These are phyloP conservation scores for Poeciliopsis turneri DNA, from an alignment of 2,797 vertebrate species.

Conservation along the genomic window DNA sequence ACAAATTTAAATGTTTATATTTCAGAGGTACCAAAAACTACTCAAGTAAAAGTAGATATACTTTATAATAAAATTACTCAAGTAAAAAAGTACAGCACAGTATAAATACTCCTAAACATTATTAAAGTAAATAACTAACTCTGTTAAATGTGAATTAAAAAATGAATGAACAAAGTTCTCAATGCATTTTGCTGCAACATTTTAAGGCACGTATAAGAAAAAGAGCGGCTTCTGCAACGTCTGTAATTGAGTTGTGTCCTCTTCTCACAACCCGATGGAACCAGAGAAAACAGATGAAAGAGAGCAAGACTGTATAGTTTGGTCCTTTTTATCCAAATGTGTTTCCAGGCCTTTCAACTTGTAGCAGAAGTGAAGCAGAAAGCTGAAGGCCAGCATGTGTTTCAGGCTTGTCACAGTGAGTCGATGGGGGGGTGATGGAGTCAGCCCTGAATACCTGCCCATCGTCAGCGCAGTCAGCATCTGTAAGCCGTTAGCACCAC, in stretches of 20 bases:
- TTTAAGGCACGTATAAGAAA: not conserved
- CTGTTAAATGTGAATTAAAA: not conserved
- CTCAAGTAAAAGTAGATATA: no score
- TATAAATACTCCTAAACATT: no score
- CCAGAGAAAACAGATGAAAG: constrained; percentile 41
- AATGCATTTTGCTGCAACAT: not conserved
- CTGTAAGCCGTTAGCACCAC: constrained; percentile 78
- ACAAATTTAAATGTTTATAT: not conserved
- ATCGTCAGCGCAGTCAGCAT: constrained; percentile 72
- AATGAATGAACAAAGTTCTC: not conserved
- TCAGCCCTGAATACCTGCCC: constrained; percentile 78
- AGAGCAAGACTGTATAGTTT: constrained; percentile 34
- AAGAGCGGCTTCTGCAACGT: constrained; percentile 5
- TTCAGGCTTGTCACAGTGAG: constrained; percentile 82
- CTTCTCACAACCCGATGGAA: constrained; percentile 17
- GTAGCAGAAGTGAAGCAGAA: constrained; percentile 61
- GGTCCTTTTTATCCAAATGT: constrained; percentile 42
- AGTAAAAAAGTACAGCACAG: no score
- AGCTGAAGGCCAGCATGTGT: constrained; percentile 75
- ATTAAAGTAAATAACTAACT: no score
- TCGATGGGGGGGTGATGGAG: constrained; percentile 59
- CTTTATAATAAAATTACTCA: no score
- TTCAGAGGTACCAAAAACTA: no score
- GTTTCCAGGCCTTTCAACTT: constrained; percentile 63
- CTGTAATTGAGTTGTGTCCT: constrained; percentile 60